A percentile compares a stretch with the other conserved stretches of the same genome.
Evolutionary conservation across 2,888 invertebrate species (phyloP).

Genomic region (Himalopsyche tibetana): DNA sequence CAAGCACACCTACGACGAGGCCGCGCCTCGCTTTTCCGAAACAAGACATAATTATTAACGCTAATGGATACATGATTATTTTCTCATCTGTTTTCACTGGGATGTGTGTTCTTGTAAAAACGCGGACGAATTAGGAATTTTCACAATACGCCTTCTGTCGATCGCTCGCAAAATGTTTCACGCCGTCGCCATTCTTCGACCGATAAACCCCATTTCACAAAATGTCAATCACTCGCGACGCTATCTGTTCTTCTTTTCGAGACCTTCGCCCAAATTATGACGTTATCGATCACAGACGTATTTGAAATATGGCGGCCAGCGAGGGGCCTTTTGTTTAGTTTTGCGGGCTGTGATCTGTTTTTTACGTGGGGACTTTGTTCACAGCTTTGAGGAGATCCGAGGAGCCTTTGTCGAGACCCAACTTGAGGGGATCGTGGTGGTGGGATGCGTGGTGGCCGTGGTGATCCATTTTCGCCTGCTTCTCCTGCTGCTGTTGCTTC

Average conservation of each 20-base stretch:
- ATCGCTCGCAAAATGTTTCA: constrained; percentile 3
- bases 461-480: constrained; percentile 86
- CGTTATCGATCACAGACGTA: constrained; percentile 39
- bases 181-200: constrained; percentile 24
- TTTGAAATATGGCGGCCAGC: constrained; percentile 39
- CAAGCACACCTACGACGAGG: constrained; percentile 72
- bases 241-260: constrained; percentile 29
- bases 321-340: constrained; percentile 5
- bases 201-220: constrained; percentile 40
- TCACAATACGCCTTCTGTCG: constrained; percentile 60
- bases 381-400: constrained; percentile 86
- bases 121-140: constrained; percentile 66
- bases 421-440: constrained; percentile 85
- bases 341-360: constrained; percentile 22
- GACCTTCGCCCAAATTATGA: constrained; percentile 40
- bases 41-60: constrained; percentile 61
- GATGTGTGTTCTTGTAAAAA: constrained; percentile 64
- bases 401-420: constrained; percentile 85
- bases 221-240: constrained; percentile 48
- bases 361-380: constrained; percentile 88
- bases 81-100: constrained; percentile 65
- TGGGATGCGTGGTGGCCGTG: constrained; percentile 84
- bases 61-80: constrained; percentile 65
- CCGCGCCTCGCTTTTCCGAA: constrained; percentile 50
- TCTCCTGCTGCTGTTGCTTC: constrained; percentile 93